Evolutionary conservation across 2,797 vertebrate species (phyloP).

Genomic region (Phalanger gymnotis): DNA sequence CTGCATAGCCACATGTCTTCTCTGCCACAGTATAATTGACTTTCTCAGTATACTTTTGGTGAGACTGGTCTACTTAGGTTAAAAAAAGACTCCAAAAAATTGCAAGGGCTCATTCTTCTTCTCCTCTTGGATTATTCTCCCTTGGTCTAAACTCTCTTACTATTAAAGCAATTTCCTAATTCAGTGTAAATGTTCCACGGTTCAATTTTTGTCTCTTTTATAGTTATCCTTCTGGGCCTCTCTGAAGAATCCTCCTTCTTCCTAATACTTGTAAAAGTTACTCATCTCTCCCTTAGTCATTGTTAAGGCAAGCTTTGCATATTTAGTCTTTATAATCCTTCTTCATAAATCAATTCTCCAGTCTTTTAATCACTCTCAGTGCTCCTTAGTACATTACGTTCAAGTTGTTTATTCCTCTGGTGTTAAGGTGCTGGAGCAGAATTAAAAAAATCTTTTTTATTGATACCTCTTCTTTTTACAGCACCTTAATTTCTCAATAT

Average conservation of each 20-base stretch:
- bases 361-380: accelerated
- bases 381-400: not conserved
- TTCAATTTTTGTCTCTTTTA: not conserved
- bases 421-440: not conserved
- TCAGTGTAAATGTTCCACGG: not conserved
- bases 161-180: not conserved
- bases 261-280: accelerated
- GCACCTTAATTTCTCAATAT: not conserved
- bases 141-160: not conserved
- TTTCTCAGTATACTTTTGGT: not conserved
- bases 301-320: not conserved
- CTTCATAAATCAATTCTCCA: not conserved
- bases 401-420: not conserved
- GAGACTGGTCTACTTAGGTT: not conserved
- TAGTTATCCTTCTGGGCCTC: not conserved
- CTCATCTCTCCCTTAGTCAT: not conserved
- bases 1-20: not conserved
- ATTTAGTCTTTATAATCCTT: not conserved
- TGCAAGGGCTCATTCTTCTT: not conserved
- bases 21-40: not conserved
- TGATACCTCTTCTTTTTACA: not conserved
- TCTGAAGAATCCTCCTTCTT: not conserved
- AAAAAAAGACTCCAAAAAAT: not conserved
- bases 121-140: not conserved
- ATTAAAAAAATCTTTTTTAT: not conserved